Base-by-base conservation (phyloP, 2,888 invertebrate species). In the Antheraea yamamai region DNA sequence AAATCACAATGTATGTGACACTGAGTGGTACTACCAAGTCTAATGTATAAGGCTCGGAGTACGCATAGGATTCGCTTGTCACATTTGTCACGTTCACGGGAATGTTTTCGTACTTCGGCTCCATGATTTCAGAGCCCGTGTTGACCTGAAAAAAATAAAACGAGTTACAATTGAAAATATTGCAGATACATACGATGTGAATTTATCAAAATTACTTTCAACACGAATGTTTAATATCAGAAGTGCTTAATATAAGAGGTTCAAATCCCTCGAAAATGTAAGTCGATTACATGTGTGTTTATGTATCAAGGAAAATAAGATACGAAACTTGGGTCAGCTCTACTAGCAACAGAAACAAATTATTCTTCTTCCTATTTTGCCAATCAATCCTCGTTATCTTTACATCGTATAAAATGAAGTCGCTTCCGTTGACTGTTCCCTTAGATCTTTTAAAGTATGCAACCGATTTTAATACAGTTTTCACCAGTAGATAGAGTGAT, bases 1-100 rank as follows among this genome's bases (percentile, higher is more conserved):
- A 97, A 81, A 97, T 97, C 16, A 96, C 76, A 8, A 92, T 91
- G 89, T 97, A 98, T 23, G 96, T 90, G 20, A 96, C 85, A n/a
- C 96, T 97, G 79, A 97, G 95, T 0, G 96, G 96, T 72, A 97
- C 89, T 18, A 97, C 94, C 51, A 96, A 88, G 84, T 95, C 95
- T n/a, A 96, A 88, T 0, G 96, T 93, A 78, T 96, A 96, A 0
- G 95, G 86, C 72, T 93, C 93, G 7, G 87, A 83, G 79, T 86
- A 88, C 7, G 83, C 81, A 4, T 84, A 82, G 0, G 83, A 80
- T n/a, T 83, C 79, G 2, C 77, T 79, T 3, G 91, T 88, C 72
- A 83, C 81, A 76, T 93, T 93, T n/a, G 89, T 91, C 71, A 80
- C 80, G 75, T 94, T 93, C 72, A 87, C 78, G 39, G 84, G 77